Conservation (phyloP, 2,797 vertebrate species). For the Dermochelys coriacea region DNA sequence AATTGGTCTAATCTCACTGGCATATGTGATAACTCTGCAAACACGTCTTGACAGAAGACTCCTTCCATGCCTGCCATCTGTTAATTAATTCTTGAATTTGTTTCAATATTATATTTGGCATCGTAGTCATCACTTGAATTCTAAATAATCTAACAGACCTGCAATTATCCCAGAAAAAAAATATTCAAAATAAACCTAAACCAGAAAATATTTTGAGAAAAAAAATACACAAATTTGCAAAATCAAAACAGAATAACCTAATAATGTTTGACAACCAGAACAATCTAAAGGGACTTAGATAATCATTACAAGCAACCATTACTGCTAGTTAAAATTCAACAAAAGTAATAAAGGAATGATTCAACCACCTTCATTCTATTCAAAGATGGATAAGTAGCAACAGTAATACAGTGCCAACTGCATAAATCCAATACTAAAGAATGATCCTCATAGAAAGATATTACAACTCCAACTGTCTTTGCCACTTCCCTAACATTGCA, state of each 20-base stretch:
- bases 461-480: not conserved
- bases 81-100: constrained; percentile 36
- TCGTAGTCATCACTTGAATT: not conserved
- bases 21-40: not conserved
- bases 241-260: not conserved
- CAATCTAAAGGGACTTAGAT: no score
- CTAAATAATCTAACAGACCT: constrained; percentile 13
- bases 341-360: not conserved
- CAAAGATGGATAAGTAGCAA: not conserved
- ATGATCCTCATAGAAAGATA: not conserved
- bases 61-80: constrained; percentile 38
- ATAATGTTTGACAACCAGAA: not conserved
- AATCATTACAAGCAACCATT: not conserved
- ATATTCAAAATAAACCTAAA: not conserved
- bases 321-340: not conserved
- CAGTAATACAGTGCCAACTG: not conserved
- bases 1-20: not conserved
- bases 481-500: not conserved
- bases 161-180: constrained; percentile 29
- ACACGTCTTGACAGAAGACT: constrained; percentile 21
- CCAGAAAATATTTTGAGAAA: constrained; percentile 2
- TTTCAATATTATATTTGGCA: constrained; percentile 38
- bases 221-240: not conserved
- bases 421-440: not conserved
- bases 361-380: not conserved